Evolutionary conservation across 2,797 vertebrate species (phyloP), one percentile per base, ranked within the genome.

Genomic region (Danio choprae): DNA sequence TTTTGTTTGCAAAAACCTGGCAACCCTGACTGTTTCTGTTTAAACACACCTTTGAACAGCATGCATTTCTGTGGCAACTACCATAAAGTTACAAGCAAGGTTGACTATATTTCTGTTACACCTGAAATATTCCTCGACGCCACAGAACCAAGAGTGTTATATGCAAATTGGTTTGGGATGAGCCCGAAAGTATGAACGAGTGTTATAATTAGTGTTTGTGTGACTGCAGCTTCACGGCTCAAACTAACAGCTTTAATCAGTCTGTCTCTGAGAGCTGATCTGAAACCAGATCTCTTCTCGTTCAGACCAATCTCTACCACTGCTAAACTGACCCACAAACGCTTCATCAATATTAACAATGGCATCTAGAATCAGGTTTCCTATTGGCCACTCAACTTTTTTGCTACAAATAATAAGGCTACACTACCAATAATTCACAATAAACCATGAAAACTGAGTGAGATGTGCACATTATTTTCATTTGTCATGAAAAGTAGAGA

Each of bases 341-440:
- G 53, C 55, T 40, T 60, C 43, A 69, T 78, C 48, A 78, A 78
- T 69, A 69, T 78, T 78, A 59, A 68, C 18, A 15, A 5, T 22
- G n/a, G 16, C 29, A 67, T 56, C 62, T 46, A 74, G 63, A 68
- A 67, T 77, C 62, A 67, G 41, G 56, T 67, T 55, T 58, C 63
- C 22, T 15, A 6, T 55, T 56, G 51, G 18, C 50, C 67, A 44
- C 3, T 29, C 3, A n/a, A 29, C 29, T 29, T 29, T 29, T 29
- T 29, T 29, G 29, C 29, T 29, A 29, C 29, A 29, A 29, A 29
- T n/a, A n/a, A n/a, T 29, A 29, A 29, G 29, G 29, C 29, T 29
- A 3, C 29, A 1, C 29, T 29, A 29, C 29, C 3, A 29, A 29
- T 3, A 29, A 29, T 29, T 29, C 3, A 29, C 29, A n/a, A 29